Percentiles rank a stretch among this genome's conserved stretches.
These are phyloP conservation scores for Harpagus bidentatus DNA, from an alignment of 2,113 vertebrate genomes.

Conservation along the genomic window DNA sequence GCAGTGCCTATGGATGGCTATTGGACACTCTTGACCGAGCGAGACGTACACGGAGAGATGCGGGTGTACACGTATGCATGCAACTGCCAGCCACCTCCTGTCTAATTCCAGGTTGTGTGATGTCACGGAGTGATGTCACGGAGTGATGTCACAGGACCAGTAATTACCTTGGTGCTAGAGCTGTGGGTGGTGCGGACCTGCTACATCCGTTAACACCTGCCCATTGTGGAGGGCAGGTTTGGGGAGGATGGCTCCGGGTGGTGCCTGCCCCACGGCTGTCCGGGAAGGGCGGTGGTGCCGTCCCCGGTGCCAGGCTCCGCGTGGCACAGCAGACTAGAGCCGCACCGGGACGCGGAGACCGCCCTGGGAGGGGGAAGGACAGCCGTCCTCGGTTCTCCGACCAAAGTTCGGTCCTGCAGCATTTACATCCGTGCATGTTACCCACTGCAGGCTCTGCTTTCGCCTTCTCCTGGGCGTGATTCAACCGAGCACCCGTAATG, in stretches of 20 bases:
- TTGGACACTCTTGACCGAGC: background rate
- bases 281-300: fast-evolving
- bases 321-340: background rate
- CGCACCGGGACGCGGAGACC: background rate
- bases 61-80: fast-evolving
- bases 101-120: background rate
- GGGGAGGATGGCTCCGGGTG: background rate
- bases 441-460: background rate
- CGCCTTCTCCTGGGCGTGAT: fast-evolving
- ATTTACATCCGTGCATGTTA: fast-evolving
- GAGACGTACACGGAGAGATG: fast-evolving
- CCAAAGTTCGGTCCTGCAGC: background rate
- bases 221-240: background rate
- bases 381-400: fast-evolving
- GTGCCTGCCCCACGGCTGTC: too few relatives aligned
- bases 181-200: fast-evolving
- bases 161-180: background rate
- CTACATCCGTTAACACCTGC: too few relatives aligned
- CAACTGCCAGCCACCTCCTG: too few relatives aligned
- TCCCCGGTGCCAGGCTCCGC: fast-evolving
- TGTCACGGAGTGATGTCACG: background rate
- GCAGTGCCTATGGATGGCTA: fast-evolving
- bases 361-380: fast-evolving
- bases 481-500: background rate
- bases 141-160: background rate